These are phyloP conservation scores for Cotesia typhae DNA, from an alignment of 1,140 invertebrate species.

Conservation along the genomic window DNA sequence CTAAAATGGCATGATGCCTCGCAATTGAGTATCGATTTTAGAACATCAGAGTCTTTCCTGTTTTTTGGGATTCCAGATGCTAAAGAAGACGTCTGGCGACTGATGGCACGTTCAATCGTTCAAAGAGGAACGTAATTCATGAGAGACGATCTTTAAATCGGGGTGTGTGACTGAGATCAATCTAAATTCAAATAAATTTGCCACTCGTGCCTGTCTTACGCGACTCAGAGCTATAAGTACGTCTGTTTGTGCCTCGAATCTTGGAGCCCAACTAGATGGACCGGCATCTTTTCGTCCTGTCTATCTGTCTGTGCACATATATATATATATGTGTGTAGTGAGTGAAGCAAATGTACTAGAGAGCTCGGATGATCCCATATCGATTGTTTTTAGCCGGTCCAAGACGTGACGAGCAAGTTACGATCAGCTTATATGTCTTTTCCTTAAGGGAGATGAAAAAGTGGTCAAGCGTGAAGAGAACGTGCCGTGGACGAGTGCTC, in stretches of 20 bases:
- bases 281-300: too few species aligned
- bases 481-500: conserved; percentile 37
- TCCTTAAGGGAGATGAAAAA: background rate
- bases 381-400: conserved; percentile 18
- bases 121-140: conserved; percentile 37
- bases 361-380: conserved; percentile 18
- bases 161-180: conserved; percentile 29
- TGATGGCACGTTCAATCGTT: conserved; percentile 29
- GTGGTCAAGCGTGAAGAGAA: conserved; percentile 20
- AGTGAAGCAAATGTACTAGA: background rate
- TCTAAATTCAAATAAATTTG: conserved; percentile 21
- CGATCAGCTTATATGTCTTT: too few species aligned
- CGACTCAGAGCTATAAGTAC: too few species aligned
- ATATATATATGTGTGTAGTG: background rate
- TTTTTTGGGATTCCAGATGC: too few species aligned
- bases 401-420: conserved; percentile 23
- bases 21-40: conserved; percentile 9
- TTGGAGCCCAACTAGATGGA: too few species aligned
- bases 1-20: background rate
- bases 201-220: conserved; percentile 17
- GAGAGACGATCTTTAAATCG: conserved; percentile 28
- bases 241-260: too few species aligned
- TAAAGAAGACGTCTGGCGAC: too few species aligned
- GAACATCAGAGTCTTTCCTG: conserved; percentile 17
- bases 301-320: background rate